Evolutionary conservation across 1,140 invertebrate species (phyloP).

Genomic region (Heliconius eleuchia): DNA sequence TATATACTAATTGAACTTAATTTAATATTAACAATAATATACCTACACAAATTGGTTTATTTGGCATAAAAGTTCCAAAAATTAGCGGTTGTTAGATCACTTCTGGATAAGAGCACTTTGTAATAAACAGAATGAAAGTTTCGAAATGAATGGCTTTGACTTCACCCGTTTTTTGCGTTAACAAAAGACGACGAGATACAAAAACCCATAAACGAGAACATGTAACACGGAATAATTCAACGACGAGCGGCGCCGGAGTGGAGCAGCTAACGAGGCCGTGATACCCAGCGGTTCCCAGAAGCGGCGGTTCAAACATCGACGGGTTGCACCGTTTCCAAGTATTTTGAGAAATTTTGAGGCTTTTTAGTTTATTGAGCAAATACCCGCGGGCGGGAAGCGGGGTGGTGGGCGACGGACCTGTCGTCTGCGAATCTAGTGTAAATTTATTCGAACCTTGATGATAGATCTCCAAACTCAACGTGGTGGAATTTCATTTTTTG

Average conservation of each 20-base stretch:
- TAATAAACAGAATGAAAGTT: slow-evolving; percentile 1
- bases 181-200: background rate
- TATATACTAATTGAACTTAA: too few species aligned
- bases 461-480: slow-evolving; percentile 22
- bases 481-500: slow-evolving; percentile 28
- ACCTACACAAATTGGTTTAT: background rate
- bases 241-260: slow-evolving; percentile 31
- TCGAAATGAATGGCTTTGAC: slow-evolving; percentile 2
- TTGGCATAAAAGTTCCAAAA: background rate
- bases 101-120: slow-evolving; percentile 1
- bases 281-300: slow-evolving; percentile 37
- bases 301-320: slow-evolving; percentile 41
- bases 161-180: background rate
- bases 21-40: too few species aligned
- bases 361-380: slow-evolving; percentile 23
- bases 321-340: slow-evolving; percentile 41
- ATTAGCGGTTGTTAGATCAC: background rate
- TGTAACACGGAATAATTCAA: slow-evolving; percentile 11
- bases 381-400: slow-evolving; percentile 14
- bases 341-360: slow-evolving; percentile 42
- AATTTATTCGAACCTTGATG: slow-evolving; percentile 43
- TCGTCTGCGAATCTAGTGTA: slow-evolving; percentile 54
- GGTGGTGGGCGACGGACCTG: slow-evolving; percentile 28
- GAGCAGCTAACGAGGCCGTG: slow-evolving; percentile 31
- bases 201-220: slow-evolving; percentile 12